phyloP scores from a whole-genome alignment of 2,888 invertebrate species.

The Malacosoma neustria region DNA sequence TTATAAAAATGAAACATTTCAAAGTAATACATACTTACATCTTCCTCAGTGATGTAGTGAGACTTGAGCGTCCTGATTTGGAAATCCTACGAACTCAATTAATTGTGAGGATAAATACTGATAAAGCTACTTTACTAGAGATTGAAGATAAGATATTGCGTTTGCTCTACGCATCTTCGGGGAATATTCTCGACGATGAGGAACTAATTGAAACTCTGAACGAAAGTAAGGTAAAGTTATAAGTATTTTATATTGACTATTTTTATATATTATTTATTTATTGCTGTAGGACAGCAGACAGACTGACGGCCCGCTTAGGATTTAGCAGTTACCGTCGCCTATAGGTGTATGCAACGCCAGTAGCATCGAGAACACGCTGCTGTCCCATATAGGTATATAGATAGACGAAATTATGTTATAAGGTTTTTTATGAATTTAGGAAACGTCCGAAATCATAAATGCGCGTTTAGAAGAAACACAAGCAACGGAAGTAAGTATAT shows the following conservation, averaged over 20 bases:
- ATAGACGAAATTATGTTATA: background rate
- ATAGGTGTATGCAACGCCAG: too few relatives aligned
- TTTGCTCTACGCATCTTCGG: conserved; percentile 87
- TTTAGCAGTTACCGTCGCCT: too few relatives aligned
- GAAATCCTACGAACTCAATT: conserved; percentile 88
- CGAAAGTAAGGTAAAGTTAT: conserved; percentile 81
- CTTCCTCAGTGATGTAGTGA: conserved; percentile 82
- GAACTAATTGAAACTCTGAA: conserved; percentile 93
- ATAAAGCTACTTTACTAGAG: conserved; percentile 87
- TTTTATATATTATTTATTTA: too few relatives aligned
- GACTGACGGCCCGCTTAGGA: too few relatives aligned
- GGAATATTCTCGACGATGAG: conserved; percentile 95
- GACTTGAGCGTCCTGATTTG: conserved; percentile 90
- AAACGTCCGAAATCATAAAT: conserved; percentile 92
- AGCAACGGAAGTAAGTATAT: conserved; percentile 90
- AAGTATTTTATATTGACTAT: background rate
- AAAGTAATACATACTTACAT: too few relatives aligned
- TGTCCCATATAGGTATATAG: background rate
- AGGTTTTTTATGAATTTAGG: conserved; percentile 54
- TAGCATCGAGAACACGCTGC: too few relatives aligned
- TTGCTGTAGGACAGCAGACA: too few relatives aligned
- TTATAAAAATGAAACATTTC: too few relatives aligned
- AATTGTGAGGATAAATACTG: conserved; percentile 88
- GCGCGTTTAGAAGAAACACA: conserved; percentile 91
- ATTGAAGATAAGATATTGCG: conserved; percentile 94